Base-by-base conservation (phyloP, 2,113 vertebrate genomes). In the Phrynosoma blainvillii region DNA sequence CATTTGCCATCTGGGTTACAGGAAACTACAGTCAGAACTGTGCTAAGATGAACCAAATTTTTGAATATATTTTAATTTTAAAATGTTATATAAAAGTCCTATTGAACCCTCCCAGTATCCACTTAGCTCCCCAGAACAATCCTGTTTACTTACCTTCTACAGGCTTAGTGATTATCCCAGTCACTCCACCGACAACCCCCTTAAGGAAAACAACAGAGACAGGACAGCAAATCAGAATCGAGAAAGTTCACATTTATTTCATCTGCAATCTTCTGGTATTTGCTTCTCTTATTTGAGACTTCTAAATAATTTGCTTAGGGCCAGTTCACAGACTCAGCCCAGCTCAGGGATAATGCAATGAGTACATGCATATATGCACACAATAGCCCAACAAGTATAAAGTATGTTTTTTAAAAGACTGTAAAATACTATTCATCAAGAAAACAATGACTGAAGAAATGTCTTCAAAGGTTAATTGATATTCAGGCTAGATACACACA, bases 111-210 rank as follows among this genome's bases (percentile, higher is more conserved):
- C 40, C 20, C 42, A 54, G 42, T 21, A 42, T 85, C 9, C 7
- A 30, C 2, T 56, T 13, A 84, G 16, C 2, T 75, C 21, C 59
- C 1, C 16, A 56, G 10, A 25, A 10, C 16, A 82, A 42, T 4
- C 11, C n/a, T 87, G 12, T 5, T 3, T 20, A 82, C 97, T 40
- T 93, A 99, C 99, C 99, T 97, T 99, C 99, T 9, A 99, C 97
- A 5, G 99, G 99, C 90, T 99, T 99, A 75, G 98, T 99, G 93
- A 99, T 97, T 80, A 99, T 99, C 86, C 99, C 99, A 0, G 99
- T 99, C 36, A 99, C 97, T 89, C 99, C 99, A 13, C 98, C 98
- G 70, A 99, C 92, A 10, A 99, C 97, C 11, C 99, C 99, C 99
- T 99, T 93, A 70, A 95, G 95, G 2, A 73, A 90, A 92, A 95